Conservation (phyloP, 2,113 vertebrate genomes). For the Passer montanus region DNA sequence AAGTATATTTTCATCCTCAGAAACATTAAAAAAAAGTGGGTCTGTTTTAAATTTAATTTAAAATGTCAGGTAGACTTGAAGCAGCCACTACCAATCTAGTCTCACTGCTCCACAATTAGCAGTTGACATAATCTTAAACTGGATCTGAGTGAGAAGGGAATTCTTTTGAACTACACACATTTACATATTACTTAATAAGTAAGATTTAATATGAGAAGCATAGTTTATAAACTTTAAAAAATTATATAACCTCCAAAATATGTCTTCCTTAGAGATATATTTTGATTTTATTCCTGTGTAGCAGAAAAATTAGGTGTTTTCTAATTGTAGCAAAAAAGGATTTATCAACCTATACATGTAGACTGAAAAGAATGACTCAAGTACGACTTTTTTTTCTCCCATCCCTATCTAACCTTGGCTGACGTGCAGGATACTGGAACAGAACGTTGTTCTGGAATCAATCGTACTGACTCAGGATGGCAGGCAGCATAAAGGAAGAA, state of each 20-base stretch:
- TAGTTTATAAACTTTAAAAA: background rate
- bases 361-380: background rate
- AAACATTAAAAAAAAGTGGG: background rate
- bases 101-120: background rate
- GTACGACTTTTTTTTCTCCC: background rate
- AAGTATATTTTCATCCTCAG: background rate
- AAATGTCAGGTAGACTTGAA: background rate
- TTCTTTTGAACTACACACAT: background rate
- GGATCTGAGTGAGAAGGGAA: background rate
- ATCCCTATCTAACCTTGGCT: background rate
- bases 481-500: background rate
- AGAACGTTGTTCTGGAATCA: background rate
- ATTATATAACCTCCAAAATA: background rate
- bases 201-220: background rate
- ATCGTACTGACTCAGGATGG: background rate
- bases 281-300: background rate
- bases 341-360: background rate
- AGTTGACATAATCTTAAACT: background rate
- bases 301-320: background rate
- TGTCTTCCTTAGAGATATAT: background rate
- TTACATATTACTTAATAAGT: background rate
- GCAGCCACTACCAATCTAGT: background rate
- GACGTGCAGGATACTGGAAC: background rate
- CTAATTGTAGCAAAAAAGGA: background rate
- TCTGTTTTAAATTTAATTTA: background rate